phyloP scores from a whole-genome alignment of 2,797 vertebrate genomes.

The Selene dorsalis region DNA sequence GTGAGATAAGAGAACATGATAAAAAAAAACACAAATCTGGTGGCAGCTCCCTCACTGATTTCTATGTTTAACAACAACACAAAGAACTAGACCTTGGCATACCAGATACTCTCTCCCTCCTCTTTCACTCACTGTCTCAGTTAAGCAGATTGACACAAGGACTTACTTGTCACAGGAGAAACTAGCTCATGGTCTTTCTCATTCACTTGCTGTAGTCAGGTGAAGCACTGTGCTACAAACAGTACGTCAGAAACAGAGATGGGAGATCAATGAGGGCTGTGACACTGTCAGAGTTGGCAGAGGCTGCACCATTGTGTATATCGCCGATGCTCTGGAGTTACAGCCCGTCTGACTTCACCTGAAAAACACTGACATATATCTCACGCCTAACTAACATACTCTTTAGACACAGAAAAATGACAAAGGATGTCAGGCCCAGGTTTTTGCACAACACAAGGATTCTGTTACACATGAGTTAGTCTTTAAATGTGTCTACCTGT shows the following conservation, averaged over 20 bases:
- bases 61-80: constrained; percentile 35
- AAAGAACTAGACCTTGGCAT: constrained; percentile 36
- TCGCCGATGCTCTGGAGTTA: constrained; percentile 29
- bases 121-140: constrained; percentile 11
- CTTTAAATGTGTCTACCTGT: not conserved
- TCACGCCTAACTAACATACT: constrained; percentile 14
- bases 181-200: constrained; percentile 48
- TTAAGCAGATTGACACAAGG: constrained; percentile 43
- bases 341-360: constrained; percentile 42
- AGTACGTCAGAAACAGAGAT: constrained; percentile 48
- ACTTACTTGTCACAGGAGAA: constrained; percentile 40
- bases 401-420: constrained; percentile 11
- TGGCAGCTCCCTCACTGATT: constrained; percentile 23
- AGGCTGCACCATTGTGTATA: constrained; percentile 40
- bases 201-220: constrained; percentile 51
- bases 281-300: constrained; percentile 60
- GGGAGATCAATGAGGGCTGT: constrained; percentile 63
- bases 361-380: constrained; percentile 31
- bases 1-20: not conserved
- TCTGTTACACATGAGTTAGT: not conserved
- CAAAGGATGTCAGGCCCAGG: too few species aligned
- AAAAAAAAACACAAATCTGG: constrained; percentile 12
- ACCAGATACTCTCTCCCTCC: constrained; percentile 25
- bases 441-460: not conserved
- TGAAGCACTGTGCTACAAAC: constrained; percentile 37